Evolutionary conservation across 2,888 invertebrate genomes (phyloP).

Genomic region (Mycogona germanica): DNA sequence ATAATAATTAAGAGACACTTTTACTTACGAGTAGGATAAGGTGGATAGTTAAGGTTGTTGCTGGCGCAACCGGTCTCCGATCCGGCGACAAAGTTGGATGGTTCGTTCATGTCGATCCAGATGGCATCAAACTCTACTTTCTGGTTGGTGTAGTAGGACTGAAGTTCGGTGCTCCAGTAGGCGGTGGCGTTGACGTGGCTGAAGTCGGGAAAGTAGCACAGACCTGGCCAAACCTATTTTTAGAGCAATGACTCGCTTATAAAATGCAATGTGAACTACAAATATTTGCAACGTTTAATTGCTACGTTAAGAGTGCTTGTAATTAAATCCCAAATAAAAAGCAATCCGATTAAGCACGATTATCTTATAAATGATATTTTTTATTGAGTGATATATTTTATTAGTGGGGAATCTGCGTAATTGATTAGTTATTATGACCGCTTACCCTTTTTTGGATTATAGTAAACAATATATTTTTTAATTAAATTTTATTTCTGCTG

Average conservation of each 20-base stretch:
- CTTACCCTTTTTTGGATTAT: no score
- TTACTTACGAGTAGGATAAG: slow-evolving; percentile 23
- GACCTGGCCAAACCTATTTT: slow-evolving; percentile 24
- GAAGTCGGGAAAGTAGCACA: slow-evolving; percentile 29
- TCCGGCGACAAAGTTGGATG: slow-evolving; percentile 33
- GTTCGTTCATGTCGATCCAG: slow-evolving; percentile 39
- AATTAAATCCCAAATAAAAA: no score
- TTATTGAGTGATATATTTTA: no score
- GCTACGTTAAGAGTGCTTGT: neutral
- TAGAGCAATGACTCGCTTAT: neutral
- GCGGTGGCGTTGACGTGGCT: slow-evolving; percentile 25
- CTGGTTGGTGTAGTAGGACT: slow-evolving; percentile 23
- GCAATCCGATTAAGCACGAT: neutral
- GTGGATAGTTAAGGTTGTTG: slow-evolving; percentile 24
- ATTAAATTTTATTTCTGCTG: no score
- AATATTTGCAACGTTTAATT: neutral
- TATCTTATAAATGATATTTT: no score
- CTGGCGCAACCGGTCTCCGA: slow-evolving; percentile 22
- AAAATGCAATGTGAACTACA: neutral
- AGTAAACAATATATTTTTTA: no score
- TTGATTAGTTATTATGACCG: no score
- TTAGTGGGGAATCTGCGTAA: no score
- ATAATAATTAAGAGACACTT: no score
- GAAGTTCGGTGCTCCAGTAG: slow-evolving; percentile 28
- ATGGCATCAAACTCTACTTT: slow-evolving; percentile 31